Base-by-base conservation (phyloP, 2,888 invertebrate genomes). In the Sthenelais limicola region DNA sequence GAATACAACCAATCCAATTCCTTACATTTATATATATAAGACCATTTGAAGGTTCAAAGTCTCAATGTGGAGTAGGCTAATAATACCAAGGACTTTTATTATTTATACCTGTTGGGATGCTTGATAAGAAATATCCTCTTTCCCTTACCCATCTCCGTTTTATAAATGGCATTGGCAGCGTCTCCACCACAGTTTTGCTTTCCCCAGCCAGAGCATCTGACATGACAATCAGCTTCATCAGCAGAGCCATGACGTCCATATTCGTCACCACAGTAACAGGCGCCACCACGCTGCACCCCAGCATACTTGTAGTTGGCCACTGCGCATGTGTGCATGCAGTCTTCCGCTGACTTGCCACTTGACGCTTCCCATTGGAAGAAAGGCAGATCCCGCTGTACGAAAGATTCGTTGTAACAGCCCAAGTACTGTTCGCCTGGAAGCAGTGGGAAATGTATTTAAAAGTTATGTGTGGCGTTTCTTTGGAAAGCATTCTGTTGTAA, bases 91-190 rank as follows among this genome's bases (percentile, higher is more conserved):
- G n/a, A n/a, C n/a, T n/a, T n/a, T n/a, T n/a, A n/a, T n/a, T n/a
- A n/a, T n/a, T n/a, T n/a, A n/a, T n/a, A n/a, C n/a, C n/a, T n/a
- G n/a, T n/a, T n/a, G n/a, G n/a, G n/a, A n/a, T n/a, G n/a, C n/a
- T n/a, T n/a, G n/a, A n/a, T n/a, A n/a, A n/a, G n/a, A n/a, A n/a
- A n/a, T n/a, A n/a, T n/a, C n/a, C n/a, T n/a, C n/a, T n/a, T n/a
- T n/a, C n/a, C n/a, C 28, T n/a, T 12, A 67, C 47, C 67, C 30
- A 15, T 43, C 28, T 67, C 67, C 21, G 67, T 67, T 35, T 28
- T 26, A 43, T 67, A 67, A n/a, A 67, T 67, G 26, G 67, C 67
- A 28, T 67, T 48, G 67, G 67, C 67, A 3, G 18, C 48, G 2
- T 15, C 3, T 18, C 67, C 67, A 5, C 67, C 67, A 28, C 67